Percentiles rank a stretch among this genome's conserved stretches.
Conservation (phyloP, 2,113 vertebrate species). For the Microcebus murinus region DNA sequence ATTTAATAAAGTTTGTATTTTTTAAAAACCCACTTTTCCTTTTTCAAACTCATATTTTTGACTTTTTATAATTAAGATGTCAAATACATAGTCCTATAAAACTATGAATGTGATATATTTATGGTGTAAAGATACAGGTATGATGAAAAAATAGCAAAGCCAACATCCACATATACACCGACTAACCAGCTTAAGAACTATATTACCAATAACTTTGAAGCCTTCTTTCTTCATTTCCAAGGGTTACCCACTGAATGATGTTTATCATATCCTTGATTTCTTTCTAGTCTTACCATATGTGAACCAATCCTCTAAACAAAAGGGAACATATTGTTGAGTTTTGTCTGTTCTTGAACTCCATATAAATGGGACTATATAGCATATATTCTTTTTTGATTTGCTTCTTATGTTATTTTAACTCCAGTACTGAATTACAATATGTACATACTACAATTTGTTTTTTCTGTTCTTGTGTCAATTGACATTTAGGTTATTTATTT, state of each 20-base stretch:
- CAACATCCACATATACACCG: not conserved
- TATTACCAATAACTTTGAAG: not conserved
- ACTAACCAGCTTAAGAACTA: not conserved
- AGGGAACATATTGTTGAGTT: not conserved
- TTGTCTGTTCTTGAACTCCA: conserved; percentile 21
- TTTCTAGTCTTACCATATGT: not conserved
- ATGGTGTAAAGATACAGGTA: not conserved
- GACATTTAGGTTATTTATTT: not conserved
- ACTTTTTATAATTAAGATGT: not conserved
- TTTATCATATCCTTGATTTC: conserved; percentile 42
- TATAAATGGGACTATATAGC: not conserved
- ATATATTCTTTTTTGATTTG: not conserved
- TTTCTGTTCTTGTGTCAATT: not conserved
- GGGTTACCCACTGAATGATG: not conserved
- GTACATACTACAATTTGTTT: not conserved
- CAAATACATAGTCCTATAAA: not conserved
- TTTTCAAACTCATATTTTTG: not conserved
- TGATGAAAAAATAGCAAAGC: not conserved
- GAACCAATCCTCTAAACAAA: conserved; percentile 8
- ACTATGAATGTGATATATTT: not conserved
- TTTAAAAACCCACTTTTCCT: not conserved
- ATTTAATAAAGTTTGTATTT: not conserved
- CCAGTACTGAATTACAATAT: not conserved
- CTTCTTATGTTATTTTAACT: conserved; percentile 25
- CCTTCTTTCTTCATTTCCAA: not conserved